phyloP scores from a whole-genome alignment of 2,888 invertebrate genomes.

The Byasa hedistus region DNA sequence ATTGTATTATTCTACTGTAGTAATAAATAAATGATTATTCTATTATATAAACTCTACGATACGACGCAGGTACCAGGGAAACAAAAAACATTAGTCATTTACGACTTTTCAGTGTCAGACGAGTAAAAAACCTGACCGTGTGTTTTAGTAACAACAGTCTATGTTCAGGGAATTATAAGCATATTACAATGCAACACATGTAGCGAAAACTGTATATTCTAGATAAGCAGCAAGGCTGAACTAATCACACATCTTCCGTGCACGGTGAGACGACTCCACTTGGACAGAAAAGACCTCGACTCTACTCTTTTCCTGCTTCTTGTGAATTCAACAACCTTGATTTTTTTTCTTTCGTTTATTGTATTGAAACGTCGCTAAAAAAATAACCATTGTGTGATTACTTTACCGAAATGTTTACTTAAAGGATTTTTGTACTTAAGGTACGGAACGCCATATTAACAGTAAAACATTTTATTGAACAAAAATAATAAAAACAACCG shows the following conservation, averaged over 20 bases:
- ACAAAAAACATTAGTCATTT: not conserved
- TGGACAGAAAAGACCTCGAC: slow-evolving; percentile 64
- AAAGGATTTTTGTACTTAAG: not conserved
- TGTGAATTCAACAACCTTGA: slow-evolving; percentile 66
- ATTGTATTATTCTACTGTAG: too few species aligned
- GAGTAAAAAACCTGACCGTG: slow-evolving; percentile 1
- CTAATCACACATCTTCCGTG: slow-evolving; percentile 61
- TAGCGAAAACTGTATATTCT: slow-evolving; percentile 32
- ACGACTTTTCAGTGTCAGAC: slow-evolving; percentile 2
- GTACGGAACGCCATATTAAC: too few species aligned
- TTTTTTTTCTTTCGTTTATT: slow-evolving; percentile 29
- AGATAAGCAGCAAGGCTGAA: slow-evolving; percentile 37
- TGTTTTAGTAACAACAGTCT: slow-evolving; percentile 6
- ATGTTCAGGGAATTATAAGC: slow-evolving; percentile 6
- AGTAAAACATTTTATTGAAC: too few species aligned
- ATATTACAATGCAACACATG: slow-evolving; percentile 24
- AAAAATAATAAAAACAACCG: too few species aligned
- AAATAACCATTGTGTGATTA: slow-evolving; percentile 12
- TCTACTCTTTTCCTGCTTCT: slow-evolving; percentile 69
- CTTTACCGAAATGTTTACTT: not conserved
- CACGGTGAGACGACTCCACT: slow-evolving; percentile 58
- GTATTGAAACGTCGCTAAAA: slow-evolving; percentile 17
- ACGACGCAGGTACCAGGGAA: not conserved
- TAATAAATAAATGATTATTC: too few species aligned
- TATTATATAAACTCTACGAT: too few species aligned